Conservation (phyloP, 1,140 invertebrate genomes). For the Drosophila busckii region DNA sequence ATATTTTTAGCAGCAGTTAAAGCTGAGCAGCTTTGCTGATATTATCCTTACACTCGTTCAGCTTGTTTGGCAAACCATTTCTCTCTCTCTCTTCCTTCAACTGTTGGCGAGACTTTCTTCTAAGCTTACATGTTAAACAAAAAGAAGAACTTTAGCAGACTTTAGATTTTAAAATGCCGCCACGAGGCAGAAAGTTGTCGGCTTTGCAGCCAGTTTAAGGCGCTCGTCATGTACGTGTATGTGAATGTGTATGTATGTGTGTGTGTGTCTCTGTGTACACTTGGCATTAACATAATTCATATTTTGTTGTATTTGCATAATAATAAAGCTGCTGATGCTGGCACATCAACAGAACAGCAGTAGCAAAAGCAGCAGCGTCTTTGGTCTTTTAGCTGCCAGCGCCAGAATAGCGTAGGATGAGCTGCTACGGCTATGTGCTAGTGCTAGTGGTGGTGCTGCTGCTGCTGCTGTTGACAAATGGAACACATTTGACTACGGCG, state of each 20-base stretch:
- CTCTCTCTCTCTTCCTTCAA: neutral
- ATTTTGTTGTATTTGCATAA: constrained; percentile 72
- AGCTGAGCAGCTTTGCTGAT: too few relatives aligned
- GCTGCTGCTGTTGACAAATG: constrained; percentile 58
- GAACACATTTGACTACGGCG: constrained; percentile 51
- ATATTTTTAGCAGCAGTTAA: too few relatives aligned
- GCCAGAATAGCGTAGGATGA: constrained; percentile 28
- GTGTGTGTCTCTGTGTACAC: constrained; percentile 34
- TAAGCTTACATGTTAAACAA: constrained; percentile 9
- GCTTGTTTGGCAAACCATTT: too few relatives aligned
- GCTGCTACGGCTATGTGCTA: constrained; percentile 4
- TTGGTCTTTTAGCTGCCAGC: constrained; percentile 53
- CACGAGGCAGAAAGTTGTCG: constrained; percentile 26
- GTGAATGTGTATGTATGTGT: constrained; percentile 10
- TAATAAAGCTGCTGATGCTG: constrained; percentile 68
- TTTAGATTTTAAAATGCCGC: constrained; percentile 1
- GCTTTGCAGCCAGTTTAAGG: constrained; percentile 46
- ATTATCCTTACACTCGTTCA: too few relatives aligned
- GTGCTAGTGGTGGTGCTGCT: neutral
- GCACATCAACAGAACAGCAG: constrained; percentile 40
- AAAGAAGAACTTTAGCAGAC: constrained; percentile 8
- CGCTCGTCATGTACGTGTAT: constrained; percentile 4
- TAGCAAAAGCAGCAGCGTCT: constrained; percentile 13
- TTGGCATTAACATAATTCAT: constrained; percentile 70
- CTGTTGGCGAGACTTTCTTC: neutral